A percentile compares a stretch with the other conserved stretches of the same genome.
Conservation (phyloP, 1,140 invertebrate species). For the Idris sp. region DNA sequence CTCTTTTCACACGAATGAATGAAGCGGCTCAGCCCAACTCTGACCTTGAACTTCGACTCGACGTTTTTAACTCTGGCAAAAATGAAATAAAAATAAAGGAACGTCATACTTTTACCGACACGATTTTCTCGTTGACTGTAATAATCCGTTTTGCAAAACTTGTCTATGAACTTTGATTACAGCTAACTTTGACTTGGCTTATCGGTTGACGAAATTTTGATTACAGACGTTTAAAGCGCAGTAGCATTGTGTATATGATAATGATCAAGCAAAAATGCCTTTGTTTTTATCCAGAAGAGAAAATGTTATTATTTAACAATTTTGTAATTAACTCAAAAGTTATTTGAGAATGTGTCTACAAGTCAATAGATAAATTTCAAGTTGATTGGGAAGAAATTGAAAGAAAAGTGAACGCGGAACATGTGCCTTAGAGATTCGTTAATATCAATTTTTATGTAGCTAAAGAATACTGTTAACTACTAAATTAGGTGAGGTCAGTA, state of each 20-base stretch:
- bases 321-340: too few species aligned
- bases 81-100: too few species aligned
- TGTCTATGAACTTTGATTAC: slow-evolving; percentile 33
- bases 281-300: too few species aligned
- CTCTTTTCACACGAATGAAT: slow-evolving; percentile 71
- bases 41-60: slow-evolving; percentile 69
- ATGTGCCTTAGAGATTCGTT: slow-evolving; percentile 9
- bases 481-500: slow-evolving; percentile 48
- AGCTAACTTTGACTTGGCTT: background rate
- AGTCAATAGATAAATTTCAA: too few species aligned
- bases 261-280: too few species aligned
- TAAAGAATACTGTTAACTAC: slow-evolving; percentile 31
- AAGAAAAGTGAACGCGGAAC: too few species aligned
- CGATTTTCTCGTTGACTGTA: slow-evolving; percentile 62
- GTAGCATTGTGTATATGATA: too few species aligned
- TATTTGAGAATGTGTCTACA: too few species aligned
- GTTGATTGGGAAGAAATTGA: too few species aligned
- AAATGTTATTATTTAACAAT: too few species aligned
- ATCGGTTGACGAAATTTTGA: slow-evolving; percentile 23
- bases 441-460: slow-evolving; percentile 35
- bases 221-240: too few species aligned
- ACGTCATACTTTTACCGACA: slow-evolving; percentile 35
- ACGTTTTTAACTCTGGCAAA: slow-evolving; percentile 15
- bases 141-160: slow-evolving; percentile 63
- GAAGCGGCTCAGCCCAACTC: slow-evolving; percentile 69